Conservation (phyloP, 2,797 vertebrate genomes). For the Taenioides sp. region DNA sequence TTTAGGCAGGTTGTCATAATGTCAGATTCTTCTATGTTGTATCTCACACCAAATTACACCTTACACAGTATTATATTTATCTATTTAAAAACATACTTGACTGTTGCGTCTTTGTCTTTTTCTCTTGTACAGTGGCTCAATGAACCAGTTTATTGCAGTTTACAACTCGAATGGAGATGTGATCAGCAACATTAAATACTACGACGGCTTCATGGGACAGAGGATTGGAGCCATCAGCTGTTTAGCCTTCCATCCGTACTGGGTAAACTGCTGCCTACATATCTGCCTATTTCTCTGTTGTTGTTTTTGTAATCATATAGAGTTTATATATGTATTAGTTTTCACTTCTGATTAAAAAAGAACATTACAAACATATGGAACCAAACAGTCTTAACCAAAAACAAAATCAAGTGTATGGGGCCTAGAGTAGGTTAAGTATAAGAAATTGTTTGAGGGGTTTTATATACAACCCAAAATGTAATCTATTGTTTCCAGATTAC, state of each 20-base stretch:
- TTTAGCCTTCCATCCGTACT: conserved; percentile 95
- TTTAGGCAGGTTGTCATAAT: neutral
- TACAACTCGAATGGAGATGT: conserved; percentile 91
- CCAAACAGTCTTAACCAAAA: neutral
- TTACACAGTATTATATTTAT: too few relatives aligned
- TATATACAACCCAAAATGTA: neutral
- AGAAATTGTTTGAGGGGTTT: neutral
- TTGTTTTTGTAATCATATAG: neutral
- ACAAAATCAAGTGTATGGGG: neutral
- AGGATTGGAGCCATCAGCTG: conserved; percentile 98
- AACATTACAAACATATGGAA: too few relatives aligned
- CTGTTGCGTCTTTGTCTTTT: neutral
- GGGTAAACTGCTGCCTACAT: conserved; percentile 75
- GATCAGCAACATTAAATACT: conserved; percentile 98
- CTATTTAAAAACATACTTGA: neutral
- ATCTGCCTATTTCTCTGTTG: neutral
- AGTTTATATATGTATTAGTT: too few relatives aligned
- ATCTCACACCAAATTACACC: neutral
- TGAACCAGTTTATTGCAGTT: conserved; percentile 98
- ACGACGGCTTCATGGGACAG: conserved; percentile 98
- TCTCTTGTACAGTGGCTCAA: conserved; percentile 83
- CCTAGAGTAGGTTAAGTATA: neutral
- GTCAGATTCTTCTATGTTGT: neutral
- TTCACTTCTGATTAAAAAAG: too few relatives aligned
- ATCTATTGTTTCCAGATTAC: too few relatives aligned